Conservation (phyloP, 2,797 vertebrate species). For the Lepus townsendii region DNA sequence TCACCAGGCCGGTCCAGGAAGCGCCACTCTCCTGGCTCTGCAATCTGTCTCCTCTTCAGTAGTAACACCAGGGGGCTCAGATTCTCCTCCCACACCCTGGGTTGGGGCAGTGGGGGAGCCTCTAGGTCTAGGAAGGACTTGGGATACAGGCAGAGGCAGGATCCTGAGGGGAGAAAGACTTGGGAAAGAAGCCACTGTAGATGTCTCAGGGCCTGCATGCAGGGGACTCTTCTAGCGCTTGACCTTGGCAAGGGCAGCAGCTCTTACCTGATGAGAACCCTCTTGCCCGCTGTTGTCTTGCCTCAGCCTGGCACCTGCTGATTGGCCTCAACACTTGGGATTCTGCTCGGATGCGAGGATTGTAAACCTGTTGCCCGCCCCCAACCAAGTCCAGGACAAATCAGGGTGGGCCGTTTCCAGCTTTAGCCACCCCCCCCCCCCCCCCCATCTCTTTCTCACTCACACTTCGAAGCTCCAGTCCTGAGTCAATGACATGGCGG, state of each 20-base stretch:
- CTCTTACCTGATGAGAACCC: slow-evolving; percentile 91
- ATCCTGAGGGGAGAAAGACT: slow-evolving; percentile 87
- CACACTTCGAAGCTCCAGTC: slow-evolving; percentile 94
- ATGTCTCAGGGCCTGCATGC: not conserved
- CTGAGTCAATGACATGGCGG: slow-evolving; percentile 94
- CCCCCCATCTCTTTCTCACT: slow-evolving; percentile 81
- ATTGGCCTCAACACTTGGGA: slow-evolving; percentile 94
- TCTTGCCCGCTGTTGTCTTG: slow-evolving; percentile 91
- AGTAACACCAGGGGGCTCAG: slow-evolving; percentile 95
- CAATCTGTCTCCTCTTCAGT: slow-evolving; percentile 96
- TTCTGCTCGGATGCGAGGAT: slow-evolving; percentile 95
- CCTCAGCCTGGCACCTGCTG: slow-evolving; percentile 95
- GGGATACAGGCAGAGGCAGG: slow-evolving; percentile 95
- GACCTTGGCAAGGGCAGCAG: not conserved
- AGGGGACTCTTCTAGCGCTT: no score
- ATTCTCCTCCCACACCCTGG: slow-evolving; percentile 94
- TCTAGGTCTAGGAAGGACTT: slow-evolving; percentile 90
- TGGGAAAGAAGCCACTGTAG: slow-evolving; percentile 15
- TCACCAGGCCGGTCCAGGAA: slow-evolving; percentile 96
- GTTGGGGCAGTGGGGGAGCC: slow-evolving; percentile 88
- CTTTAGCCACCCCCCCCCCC: not conserved
- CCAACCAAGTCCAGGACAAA: slow-evolving; percentile 40
- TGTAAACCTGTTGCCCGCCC: slow-evolving; percentile 92
- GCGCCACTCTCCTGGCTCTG: slow-evolving; percentile 96
- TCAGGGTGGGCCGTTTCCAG: not conserved